phyloP scores from a whole-genome alignment of 1,140 invertebrate species.

The Zaprionus vittiger region DNA sequence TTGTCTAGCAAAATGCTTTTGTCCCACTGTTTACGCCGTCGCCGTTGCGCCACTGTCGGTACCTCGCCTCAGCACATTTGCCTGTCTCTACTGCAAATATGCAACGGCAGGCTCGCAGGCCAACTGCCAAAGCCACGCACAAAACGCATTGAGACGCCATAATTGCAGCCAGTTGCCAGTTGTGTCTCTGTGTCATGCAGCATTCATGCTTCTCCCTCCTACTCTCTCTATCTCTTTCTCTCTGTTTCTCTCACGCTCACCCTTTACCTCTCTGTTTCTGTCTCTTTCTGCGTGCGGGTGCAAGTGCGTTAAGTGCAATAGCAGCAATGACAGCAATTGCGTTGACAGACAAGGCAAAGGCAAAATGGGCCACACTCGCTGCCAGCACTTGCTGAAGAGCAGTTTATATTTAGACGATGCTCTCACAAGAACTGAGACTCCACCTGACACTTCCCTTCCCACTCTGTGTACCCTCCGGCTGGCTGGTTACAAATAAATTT shows the following conservation, averaged over 20 bases:
- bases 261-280: slow-evolving; percentile 14
- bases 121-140: slow-evolving; percentile 78
- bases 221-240: not conserved
- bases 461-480: slow-evolving; percentile 16
- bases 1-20: slow-evolving; percentile 77
- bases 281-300: slow-evolving; percentile 42
- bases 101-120: slow-evolving; percentile 58
- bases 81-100: slow-evolving; percentile 57
- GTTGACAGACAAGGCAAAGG: slow-evolving; percentile 60
- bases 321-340: slow-evolving; percentile 78
- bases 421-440: slow-evolving; percentile 21
- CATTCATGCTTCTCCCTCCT: slow-evolving; percentile 10
- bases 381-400: slow-evolving; percentile 54
- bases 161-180: slow-evolving; percentile 72
- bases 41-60: slow-evolving; percentile 2
- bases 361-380: slow-evolving; percentile 65
- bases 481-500: slow-evolving; percentile 64
- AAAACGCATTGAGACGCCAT: slow-evolving; percentile 79
- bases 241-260: not conserved
- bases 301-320: slow-evolving; percentile 80
- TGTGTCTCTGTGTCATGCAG: slow-evolving; percentile 39
- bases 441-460: not conserved
- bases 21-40: slow-evolving; percentile 35
- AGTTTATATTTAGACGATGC: slow-evolving; percentile 74
- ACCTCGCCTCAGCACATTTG: too few species aligned